phyloP scores from a whole-genome alignment of 2,888 invertebrate genomes.

The Amphiduros pacificus region DNA sequence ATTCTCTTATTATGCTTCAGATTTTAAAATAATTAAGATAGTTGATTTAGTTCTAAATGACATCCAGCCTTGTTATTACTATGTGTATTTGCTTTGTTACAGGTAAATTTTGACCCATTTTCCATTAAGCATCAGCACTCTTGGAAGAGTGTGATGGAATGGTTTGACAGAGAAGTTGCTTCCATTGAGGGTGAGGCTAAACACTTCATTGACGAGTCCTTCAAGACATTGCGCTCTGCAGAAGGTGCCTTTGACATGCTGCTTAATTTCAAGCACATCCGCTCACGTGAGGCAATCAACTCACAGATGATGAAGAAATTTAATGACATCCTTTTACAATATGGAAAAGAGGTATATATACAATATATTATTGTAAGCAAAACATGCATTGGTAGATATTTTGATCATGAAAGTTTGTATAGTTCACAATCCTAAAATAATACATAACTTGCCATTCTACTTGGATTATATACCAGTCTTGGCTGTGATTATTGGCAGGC shows the following conservation, averaged over 20 bases:
- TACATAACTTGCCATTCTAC: too few species aligned
- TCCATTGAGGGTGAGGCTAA: constrained; percentile 80
- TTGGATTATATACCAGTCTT: too few species aligned
- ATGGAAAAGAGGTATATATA: constrained; percentile 83
- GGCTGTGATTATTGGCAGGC: too few species aligned
- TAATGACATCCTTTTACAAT: constrained; percentile 81
- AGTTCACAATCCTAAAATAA: too few species aligned
- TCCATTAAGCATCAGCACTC: constrained; percentile 76
- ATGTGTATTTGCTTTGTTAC: constrained; percentile 36
- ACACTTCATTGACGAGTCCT: constrained; percentile 82
- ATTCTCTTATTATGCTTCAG: too few species aligned
- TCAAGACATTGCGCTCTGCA: constrained; percentile 77
- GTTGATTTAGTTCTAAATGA: not conserved
- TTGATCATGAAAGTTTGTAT: too few species aligned
- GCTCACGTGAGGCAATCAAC: constrained; percentile 75
- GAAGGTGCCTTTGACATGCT: constrained; percentile 81
- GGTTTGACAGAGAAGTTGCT: constrained; percentile 75
- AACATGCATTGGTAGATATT: too few species aligned
- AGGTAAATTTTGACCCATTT: constrained; percentile 83
- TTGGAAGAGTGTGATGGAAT: constrained; percentile 81
- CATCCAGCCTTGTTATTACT: not conserved
- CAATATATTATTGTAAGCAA: too few species aligned
- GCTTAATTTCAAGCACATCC: constrained; percentile 76
- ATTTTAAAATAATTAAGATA: too few species aligned
- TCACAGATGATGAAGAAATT: constrained; percentile 78